Percentiles rank a stretch among this genome's conserved stretches.
These are phyloP conservation scores for Xyliphius kryptos DNA, from an alignment of 2,113 vertebrate species.

Conservation along the genomic window DNA sequence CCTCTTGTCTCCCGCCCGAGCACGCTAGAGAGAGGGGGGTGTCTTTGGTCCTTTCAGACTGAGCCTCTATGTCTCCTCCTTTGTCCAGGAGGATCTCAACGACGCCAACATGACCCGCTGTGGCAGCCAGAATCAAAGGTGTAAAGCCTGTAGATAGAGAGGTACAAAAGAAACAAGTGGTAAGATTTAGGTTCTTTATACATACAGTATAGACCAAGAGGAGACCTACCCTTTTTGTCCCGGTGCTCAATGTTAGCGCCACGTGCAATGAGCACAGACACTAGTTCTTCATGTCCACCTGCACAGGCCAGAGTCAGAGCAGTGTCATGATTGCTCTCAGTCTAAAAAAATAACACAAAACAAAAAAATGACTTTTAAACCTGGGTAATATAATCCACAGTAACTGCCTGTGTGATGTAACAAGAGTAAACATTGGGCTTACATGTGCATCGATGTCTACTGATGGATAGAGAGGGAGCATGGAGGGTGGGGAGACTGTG, in stretches of 20 bases:
- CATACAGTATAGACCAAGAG: neutral
- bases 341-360: no score
- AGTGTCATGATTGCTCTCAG: conserved; percentile 97
- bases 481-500: conserved; percentile 75
- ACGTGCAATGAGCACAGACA: conserved; percentile 91
- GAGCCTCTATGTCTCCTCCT: conserved; percentile 96
- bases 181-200: neutral
- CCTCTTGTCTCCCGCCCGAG: conserved; percentile 95
- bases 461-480: conserved; percentile 86
- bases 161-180: conserved; percentile 10
- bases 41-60: conserved; percentile 98
- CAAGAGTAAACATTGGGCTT: no score
- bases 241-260: conserved; percentile 96
- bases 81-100: conserved; percentile 97
- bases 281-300: conserved; percentile 94
- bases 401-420: no score
- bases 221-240: conserved; percentile 89
- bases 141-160: conserved; percentile 96
- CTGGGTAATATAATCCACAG: no score
- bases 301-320: conserved; percentile 94
- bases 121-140: conserved; percentile 93
- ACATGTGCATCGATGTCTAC: conserved; percentile 98
- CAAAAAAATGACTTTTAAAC: no score
- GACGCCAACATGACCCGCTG: conserved; percentile 93
- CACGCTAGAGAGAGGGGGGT: conserved; percentile 94